Conservation (phyloP, 2,113 vertebrate genomes). For the Oncorhynchus kisutch region DNA sequence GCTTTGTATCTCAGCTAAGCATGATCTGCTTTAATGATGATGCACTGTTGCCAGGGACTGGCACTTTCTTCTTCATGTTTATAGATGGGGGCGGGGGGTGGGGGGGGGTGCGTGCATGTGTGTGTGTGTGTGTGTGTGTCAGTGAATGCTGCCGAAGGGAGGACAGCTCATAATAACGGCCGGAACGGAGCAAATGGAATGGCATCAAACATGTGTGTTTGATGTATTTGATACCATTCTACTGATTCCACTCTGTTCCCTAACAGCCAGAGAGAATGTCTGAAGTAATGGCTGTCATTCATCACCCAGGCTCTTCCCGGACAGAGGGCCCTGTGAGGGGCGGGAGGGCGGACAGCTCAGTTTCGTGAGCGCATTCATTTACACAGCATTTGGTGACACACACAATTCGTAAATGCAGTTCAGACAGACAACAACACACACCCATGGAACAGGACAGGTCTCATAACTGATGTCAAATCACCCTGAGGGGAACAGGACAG, state of each 20-base stretch:
- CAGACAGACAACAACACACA: neutral
- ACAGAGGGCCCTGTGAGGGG: neutral
- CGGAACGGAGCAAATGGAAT: no score
- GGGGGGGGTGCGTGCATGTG: neutral
- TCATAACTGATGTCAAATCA: neutral
- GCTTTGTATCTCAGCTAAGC: neutral
- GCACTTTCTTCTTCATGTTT: neutral
- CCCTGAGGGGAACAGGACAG: neutral
- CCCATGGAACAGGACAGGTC: neutral
- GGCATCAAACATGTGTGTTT: no score
- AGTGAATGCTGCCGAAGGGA: no score
- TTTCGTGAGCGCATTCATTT: neutral
- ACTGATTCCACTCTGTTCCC: neutral
- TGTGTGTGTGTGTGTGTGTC: neutral
- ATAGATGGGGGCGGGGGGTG: neutral
- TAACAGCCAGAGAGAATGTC: neutral
- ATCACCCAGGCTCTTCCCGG: neutral
- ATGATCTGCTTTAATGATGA: neutral
- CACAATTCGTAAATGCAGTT: neutral
- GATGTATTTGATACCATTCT: no score
- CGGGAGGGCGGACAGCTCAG: neutral
- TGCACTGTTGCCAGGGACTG: neutral
- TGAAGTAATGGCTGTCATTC: neutral
- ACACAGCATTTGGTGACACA: neutral
- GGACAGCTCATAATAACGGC: no score